These are phyloP conservation scores for Ectobius pallidus DNA, from an alignment of 2,888 invertebrate species.

Conservation along the genomic window DNA sequence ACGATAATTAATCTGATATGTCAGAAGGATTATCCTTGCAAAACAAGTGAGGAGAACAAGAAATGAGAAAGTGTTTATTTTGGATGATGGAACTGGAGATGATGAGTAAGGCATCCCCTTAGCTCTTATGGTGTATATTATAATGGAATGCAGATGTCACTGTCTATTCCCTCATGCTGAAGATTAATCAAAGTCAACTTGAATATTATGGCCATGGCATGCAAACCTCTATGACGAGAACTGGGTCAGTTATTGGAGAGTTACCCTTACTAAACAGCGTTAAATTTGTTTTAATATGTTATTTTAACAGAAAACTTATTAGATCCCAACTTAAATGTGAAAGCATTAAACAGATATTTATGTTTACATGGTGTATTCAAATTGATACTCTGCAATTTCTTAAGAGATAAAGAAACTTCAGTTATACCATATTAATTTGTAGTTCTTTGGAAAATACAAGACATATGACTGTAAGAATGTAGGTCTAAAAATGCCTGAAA, in stretches of 20 bases:
- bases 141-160: neutral
- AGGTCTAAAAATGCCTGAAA: too few relatives aligned
- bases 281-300: neutral
- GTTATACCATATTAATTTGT: too few relatives aligned
- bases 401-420: too few relatives aligned
- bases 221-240: neutral
- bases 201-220: neutral
- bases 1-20: constrained; percentile 1
- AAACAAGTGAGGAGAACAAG: neutral
- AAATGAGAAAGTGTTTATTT: neutral
- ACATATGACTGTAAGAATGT: too few relatives aligned
- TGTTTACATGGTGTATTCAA: too few relatives aligned
- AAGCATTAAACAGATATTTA: too few relatives aligned
- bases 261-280: neutral
- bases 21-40: neutral
- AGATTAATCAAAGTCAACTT: constrained; percentile 5
- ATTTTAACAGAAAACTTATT: neutral
- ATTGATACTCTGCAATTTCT: too few relatives aligned
- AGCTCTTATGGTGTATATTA: too few relatives aligned
- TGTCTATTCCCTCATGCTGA: neutral
- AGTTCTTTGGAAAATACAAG: too few relatives aligned
- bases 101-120: neutral
- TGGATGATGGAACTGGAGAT: neutral
- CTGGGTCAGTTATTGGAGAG: neutral
- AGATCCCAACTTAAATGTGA: neutral